These are phyloP conservation scores for Paraplagusia blochii DNA, from an alignment of 2,113 vertebrate genomes.

Conservation along the genomic window DNA sequence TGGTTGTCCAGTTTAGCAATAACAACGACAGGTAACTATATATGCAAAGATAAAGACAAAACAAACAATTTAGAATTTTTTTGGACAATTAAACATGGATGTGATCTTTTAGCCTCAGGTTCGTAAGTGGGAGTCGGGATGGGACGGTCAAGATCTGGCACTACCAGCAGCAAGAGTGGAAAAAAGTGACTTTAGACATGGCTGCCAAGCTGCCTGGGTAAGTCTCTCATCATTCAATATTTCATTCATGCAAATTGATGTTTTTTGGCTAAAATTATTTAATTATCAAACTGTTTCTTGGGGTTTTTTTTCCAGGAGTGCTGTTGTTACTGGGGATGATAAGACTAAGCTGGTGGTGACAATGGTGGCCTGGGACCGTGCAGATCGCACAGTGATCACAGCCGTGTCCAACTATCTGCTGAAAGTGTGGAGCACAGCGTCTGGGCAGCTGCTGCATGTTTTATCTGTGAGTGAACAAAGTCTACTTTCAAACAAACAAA, in stretches of 20 bases:
- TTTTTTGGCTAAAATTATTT: no score
- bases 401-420: conserved; percentile 95
- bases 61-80: background rate
- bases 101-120: conserved; percentile 81
- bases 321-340: conserved; percentile 80
- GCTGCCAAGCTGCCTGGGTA: conserved; percentile 89
- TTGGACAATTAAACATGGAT: background rate
- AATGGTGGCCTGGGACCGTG: conserved; percentile 97
- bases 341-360: conserved; percentile 96
- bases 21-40: conserved; percentile 88
- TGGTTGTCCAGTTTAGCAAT: conserved; percentile 96
- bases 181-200: conserved; percentile 88
- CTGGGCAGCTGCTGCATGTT: conserved; percentile 90
- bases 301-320: conserved; percentile 70
- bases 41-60: background rate
- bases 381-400: conserved; percentile 87
- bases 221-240: conserved; percentile 32
- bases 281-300: no score
- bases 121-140: conserved; percentile 96
- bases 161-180: conserved; percentile 97
- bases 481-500: background rate
- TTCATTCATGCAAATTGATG: no score
- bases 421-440: conserved; percentile 91
- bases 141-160: conserved; percentile 94
- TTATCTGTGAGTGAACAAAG: conserved; percentile 82